A percentile compares a stretch with the other conserved stretches of the same genome.
Conservation (phyloP, 2,113 vertebrate species). For the Bujurquina vittata region DNA sequence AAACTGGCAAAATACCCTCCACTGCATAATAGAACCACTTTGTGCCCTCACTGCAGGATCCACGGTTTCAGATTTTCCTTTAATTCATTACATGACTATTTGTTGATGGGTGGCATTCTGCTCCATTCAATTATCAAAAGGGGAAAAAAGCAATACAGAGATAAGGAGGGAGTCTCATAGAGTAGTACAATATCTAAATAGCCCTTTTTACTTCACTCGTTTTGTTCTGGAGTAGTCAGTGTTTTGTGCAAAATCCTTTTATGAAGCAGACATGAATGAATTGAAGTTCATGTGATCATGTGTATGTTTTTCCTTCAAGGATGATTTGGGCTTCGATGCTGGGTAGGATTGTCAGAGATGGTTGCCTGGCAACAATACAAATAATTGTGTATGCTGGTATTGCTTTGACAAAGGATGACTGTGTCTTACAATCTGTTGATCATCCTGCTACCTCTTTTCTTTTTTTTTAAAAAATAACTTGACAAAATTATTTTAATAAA, state of each 20-base stretch:
- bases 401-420: slow-evolving; percentile 34
- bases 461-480: not conserved
- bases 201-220: slow-evolving; percentile 19
- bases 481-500: not conserved
- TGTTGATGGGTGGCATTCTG: not conserved
- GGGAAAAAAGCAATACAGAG: slow-evolving; percentile 29
- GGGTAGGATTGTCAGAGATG: slow-evolving; percentile 18
- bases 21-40: not conserved
- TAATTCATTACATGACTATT: not conserved
- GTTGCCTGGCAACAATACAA: slow-evolving; percentile 65
- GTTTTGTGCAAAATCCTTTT: not conserved
- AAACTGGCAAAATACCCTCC: not conserved
- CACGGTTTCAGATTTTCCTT: not conserved
- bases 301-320: slow-evolving; percentile 22
- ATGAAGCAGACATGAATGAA: not conserved
- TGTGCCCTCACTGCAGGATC: not conserved
- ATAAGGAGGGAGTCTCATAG: slow-evolving; percentile 37
- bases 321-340: slow-evolving; percentile 30
- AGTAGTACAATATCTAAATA: slow-evolving; percentile 35
- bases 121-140: slow-evolving; percentile 46
- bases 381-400: slow-evolving; percentile 49
- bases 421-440: slow-evolving; percentile 51
- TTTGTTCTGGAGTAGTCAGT: slow-evolving; percentile 14
- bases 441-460: slow-evolving; percentile 2
- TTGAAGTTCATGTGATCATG: not conserved